These are phyloP conservation scores for Ceratothoa steindachneri DNA, from an alignment of 2,888 invertebrate genomes.

Conservation along the genomic window DNA sequence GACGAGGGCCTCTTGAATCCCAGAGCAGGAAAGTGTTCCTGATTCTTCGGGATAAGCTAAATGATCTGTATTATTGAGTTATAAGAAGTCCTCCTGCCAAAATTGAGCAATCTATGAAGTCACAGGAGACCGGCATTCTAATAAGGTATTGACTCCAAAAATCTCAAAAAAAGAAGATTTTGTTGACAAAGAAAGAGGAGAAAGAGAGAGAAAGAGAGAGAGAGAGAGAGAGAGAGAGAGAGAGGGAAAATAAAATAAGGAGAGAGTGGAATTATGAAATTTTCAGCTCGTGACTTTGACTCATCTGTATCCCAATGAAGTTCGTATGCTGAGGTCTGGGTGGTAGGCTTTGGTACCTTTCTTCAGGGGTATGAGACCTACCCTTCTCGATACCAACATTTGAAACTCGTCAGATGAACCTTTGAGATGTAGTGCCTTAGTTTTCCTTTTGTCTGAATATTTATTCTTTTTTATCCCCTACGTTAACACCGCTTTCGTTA, in stretches of 20 bases:
- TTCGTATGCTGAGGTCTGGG: no score
- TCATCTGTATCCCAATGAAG: no score
- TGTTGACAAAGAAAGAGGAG: background rate
- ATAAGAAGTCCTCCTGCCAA: background rate
- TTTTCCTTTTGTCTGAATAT: no score
- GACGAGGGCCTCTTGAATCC: background rate
- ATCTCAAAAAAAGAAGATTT: background rate
- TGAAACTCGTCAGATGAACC: no score
- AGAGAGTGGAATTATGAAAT: background rate
- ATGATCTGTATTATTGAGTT: background rate
- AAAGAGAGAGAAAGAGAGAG: slow-evolving; percentile 8
- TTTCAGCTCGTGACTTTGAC: no score
- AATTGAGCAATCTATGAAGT: background rate
- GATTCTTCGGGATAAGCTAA: background rate
- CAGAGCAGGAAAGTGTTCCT: background rate
- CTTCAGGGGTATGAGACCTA: no score
- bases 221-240: slow-evolving; percentile 12
- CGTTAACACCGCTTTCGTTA: no score
- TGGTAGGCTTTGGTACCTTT: no score
- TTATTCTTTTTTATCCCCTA: no score
- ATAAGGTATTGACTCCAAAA: background rate
- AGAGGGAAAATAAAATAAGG: background rate
- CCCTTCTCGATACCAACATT: no score
- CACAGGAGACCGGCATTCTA: background rate
- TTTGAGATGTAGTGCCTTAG: no score